These are phyloP conservation scores for Dysidea cf. avara DNA, from an alignment of 37 sponge, comb jelly and placozoan species.

Conservation along the genomic window DNA sequence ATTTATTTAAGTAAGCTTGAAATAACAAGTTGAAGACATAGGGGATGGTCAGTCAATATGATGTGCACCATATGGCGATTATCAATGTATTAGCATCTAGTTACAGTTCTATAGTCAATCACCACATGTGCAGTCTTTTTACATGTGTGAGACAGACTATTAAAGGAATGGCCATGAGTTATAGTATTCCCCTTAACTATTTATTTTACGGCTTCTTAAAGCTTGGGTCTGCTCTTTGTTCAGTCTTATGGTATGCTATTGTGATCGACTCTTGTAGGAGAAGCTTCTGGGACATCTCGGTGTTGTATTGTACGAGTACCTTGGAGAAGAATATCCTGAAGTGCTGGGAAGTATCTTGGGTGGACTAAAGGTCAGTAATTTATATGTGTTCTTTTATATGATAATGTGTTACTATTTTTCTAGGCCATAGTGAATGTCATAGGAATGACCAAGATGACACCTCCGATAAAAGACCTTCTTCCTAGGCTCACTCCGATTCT, in stretches of 20 bases:
- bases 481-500: slow-evolving; percentile 95
- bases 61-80: too few relatives aligned
- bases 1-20: too few relatives aligned
- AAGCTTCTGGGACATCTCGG: slow-evolving; percentile 96
- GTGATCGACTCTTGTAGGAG: slow-evolving; percentile 52
- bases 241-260: too few relatives aligned
- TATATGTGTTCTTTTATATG: neutral
- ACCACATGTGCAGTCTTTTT: neutral
- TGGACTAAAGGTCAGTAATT: slow-evolving; percentile 74
- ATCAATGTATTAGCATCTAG: too few relatives aligned
- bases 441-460: slow-evolving; percentile 99
- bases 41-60: neutral
- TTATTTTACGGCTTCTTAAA: neutral
- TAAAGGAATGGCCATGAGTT: neutral
- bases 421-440: slow-evolving; percentile 98
- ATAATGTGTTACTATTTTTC: neutral
- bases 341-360: slow-evolving; percentile 97
- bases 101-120: too few relatives aligned
- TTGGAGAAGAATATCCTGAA: slow-evolving; percentile 98
- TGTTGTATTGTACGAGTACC: slow-evolving; percentile 96
- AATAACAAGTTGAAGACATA: too few relatives aligned
- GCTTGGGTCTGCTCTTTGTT: too few relatives aligned
- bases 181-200: neutral
- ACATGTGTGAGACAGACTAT: neutral
- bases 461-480: slow-evolving; percentile 96